phyloP scores from a whole-genome alignment of 2,888 invertebrate species.

The Pogonocherus hispidulus region DNA sequence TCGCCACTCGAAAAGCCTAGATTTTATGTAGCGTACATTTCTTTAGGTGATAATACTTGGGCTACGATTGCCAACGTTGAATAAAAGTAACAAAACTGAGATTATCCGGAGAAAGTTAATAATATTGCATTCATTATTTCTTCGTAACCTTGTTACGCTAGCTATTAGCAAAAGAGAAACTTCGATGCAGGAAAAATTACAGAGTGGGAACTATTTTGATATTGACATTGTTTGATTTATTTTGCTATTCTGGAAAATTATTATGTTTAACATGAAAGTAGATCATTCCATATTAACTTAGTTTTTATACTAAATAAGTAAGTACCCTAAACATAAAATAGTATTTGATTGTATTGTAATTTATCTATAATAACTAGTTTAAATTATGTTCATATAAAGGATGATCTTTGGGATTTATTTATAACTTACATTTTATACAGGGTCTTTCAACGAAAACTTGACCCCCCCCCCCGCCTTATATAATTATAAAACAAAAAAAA shows the following conservation, averaged over 20 bases:
- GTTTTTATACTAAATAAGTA: neutral
- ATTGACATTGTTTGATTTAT: constrained; percentile 60
- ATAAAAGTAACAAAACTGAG: constrained; percentile 56
- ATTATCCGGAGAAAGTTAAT: constrained; percentile 66
- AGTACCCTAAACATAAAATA: neutral
- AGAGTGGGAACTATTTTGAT: constrained; percentile 58
- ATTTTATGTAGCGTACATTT: constrained; percentile 2
- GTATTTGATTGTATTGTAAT: constrained; percentile 8
- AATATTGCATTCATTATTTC: constrained; percentile 65
- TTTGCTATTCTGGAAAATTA: constrained; percentile 49
- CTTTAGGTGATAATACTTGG: neutral
- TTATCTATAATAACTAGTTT: too few relatives aligned
- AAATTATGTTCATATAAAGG: too few relatives aligned
- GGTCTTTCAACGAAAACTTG: too few relatives aligned
- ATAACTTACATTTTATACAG: too few relatives aligned
- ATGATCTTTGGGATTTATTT: too few relatives aligned
- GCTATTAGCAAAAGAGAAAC: constrained; percentile 64
- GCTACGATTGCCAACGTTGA: constrained; percentile 45
- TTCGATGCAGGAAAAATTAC: constrained; percentile 41
- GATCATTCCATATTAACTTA: constrained; percentile 34
- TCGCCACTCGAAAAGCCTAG: neutral
- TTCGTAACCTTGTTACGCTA: constrained; percentile 65
- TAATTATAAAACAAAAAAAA: too few relatives aligned
- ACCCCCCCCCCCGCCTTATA: too few relatives aligned
- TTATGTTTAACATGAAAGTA: constrained; percentile 40